Conservation (phyloP, 2,797 vertebrate genomes). For the Epinephelus awoara region DNA sequence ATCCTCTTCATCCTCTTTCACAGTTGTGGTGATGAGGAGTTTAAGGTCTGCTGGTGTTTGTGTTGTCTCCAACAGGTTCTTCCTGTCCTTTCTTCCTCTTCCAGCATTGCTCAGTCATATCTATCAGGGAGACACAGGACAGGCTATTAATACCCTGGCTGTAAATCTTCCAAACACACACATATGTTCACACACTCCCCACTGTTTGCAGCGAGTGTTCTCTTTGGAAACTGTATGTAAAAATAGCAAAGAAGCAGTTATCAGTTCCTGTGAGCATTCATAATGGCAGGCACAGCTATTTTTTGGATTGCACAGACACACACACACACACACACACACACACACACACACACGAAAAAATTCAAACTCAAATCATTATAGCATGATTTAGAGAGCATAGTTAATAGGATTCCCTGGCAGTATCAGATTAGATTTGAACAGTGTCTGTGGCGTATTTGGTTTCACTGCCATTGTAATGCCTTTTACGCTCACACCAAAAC, state of each 20-base stretch:
- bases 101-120: conserved; percentile 24
- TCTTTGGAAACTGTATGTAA: conserved; percentile 47
- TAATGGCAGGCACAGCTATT: conserved; percentile 4
- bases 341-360: neutral
- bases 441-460: neutral
- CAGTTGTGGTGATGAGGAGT: neutral
- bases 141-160: conserved; percentile 53
- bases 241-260: conserved; percentile 54
- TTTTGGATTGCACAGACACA: neutral
- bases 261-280: conserved; percentile 30
- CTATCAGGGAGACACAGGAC: conserved; percentile 58
- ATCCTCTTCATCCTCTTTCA: neutral
- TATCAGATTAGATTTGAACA: conserved; percentile 18
- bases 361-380: conserved; percentile 1
- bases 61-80: conserved; percentile 9
- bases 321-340: neutral
- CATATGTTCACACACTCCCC: neutral
- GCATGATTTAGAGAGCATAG: conserved; percentile 15
- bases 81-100: conserved; percentile 21
- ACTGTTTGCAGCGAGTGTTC: conserved; percentile 29
- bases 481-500: neutral
- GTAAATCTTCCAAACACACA: conserved; percentile 43
- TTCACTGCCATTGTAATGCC: conserved; percentile 12
- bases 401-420: conserved; percentile 40
- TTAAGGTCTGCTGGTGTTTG: conserved; percentile 11